These are phyloP conservation scores for Malthinus flaveolus DNA, from an alignment of 2,888 invertebrate species.

Conservation along the genomic window DNA sequence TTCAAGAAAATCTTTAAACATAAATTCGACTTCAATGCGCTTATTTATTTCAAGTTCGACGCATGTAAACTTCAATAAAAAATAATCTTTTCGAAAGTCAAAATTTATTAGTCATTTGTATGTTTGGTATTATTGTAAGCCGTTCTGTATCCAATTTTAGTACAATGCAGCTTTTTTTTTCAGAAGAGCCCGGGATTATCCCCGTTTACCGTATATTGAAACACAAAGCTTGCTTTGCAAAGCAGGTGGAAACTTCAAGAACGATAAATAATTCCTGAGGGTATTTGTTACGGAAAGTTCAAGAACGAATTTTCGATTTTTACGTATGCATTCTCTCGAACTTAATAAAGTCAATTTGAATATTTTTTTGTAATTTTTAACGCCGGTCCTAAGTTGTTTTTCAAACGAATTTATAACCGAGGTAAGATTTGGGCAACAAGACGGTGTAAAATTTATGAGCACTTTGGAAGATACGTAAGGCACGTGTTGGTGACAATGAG, in stretches of 20 bases:
- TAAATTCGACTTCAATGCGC: too few species aligned
- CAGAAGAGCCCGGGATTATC: conserved; percentile 27
- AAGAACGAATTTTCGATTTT: conserved; percentile 12
- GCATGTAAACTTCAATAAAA: too few species aligned
- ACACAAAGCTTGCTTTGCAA: conserved; percentile 26
- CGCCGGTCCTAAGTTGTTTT: background rate
- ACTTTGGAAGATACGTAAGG: conserved; percentile 23
- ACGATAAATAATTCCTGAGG: conserved; percentile 29
- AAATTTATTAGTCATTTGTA: conserved; percentile 28
- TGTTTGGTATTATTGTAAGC: conserved; percentile 24
- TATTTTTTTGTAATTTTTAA: too few species aligned
- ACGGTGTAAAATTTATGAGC: conserved; percentile 28
- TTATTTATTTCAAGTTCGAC: too few species aligned
- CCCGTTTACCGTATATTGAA: conserved; percentile 26
- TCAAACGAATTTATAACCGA: background rate
- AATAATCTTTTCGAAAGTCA: too few species aligned
- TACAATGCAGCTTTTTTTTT: conserved; percentile 19
- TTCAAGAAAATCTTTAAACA: background rate
- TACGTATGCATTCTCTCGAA: too few species aligned
- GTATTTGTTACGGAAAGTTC: conserved; percentile 9
- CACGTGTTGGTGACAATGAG: conserved; percentile 28
- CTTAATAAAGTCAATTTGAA: too few species aligned
- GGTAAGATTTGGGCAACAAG: conserved; percentile 13
- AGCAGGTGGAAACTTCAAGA: conserved; percentile 30
- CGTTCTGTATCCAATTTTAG: conserved; percentile 22